Evolutionary conservation across 2,888 invertebrate genomes (phyloP).

Genomic region (Tetragonisca angustula): DNA sequence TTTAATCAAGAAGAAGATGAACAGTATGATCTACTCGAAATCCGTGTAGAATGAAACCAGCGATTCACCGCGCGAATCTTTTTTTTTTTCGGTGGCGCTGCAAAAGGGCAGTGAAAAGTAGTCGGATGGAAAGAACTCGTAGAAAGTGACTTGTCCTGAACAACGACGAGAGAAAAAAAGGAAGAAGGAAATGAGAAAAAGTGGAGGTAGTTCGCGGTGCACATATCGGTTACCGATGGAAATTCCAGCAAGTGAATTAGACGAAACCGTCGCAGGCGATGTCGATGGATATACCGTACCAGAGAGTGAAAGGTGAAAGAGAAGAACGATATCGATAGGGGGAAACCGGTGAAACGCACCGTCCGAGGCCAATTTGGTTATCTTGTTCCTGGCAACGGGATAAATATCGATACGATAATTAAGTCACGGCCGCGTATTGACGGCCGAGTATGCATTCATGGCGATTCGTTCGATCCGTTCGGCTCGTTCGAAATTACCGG

Average conservation of each 20-base stretch:
- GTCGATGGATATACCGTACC: not conserved
- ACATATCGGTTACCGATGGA: constrained; percentile 46
- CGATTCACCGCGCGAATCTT: not conserved
- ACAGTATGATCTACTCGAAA: not conserved
- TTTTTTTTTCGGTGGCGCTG: not conserved
- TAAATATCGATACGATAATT: constrained; percentile 46
- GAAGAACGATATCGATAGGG: not conserved
- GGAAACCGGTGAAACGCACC: not conserved
- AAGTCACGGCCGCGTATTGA: not conserved
- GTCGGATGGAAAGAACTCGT: not conserved
- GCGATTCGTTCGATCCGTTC: not conserved
- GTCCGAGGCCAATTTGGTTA: constrained; percentile 33
- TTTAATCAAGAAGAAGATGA: not conserved
- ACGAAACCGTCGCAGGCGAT: not conserved
- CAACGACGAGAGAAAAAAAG: too few relatives aligned
- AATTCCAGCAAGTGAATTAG: constrained; percentile 51
- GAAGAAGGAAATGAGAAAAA: not conserved
- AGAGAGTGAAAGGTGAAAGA: not conserved
- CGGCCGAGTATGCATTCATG: constrained; percentile 5
- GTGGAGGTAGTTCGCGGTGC: not conserved
- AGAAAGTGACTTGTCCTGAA: not conserved
- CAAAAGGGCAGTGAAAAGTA: not conserved
- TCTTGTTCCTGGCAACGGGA: constrained; percentile 3
- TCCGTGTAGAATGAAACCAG: not conserved
- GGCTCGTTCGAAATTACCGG: constrained; percentile 19